phyloP scores from a whole-genome alignment of 2,113 vertebrate genomes.

The Paedocypris sp. region DNA sequence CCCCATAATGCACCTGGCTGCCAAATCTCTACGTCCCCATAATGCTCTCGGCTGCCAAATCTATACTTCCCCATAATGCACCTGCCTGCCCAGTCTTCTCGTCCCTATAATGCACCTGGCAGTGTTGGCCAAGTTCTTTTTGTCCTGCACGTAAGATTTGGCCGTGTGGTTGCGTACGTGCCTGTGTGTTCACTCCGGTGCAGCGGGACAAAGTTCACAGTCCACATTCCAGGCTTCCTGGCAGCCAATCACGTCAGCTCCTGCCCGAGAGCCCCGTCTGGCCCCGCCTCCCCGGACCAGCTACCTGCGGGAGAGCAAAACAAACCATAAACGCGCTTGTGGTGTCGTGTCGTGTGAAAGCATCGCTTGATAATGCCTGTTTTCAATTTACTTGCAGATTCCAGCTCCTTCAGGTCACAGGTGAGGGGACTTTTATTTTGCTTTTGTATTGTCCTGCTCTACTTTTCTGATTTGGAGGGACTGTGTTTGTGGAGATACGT shows the following conservation, averaged over 20 bases:
- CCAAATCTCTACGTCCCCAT: no score
- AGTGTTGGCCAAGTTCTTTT: no score
- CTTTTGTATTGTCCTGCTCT: not conserved
- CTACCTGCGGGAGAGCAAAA: constrained; percentile 53
- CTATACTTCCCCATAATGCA: no score
- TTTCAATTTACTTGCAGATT: constrained; percentile 84
- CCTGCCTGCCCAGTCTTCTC: no score
- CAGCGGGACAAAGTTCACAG: constrained; percentile 52
- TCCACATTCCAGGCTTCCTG: constrained; percentile 15
- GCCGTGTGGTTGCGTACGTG: no score
- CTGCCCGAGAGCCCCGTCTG: constrained; percentile 57
- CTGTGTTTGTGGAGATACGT: no score
- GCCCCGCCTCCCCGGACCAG: constrained; percentile 51
- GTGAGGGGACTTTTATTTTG: constrained; percentile 66
- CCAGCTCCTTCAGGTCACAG: constrained; percentile 70
- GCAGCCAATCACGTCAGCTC: constrained; percentile 62
- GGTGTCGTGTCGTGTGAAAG: constrained; percentile 1
- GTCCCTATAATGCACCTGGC: no score
- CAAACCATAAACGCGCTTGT: constrained; percentile 43
- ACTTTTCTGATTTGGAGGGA: no score
- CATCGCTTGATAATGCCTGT: constrained; percentile 56
- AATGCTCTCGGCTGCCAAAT: no score
- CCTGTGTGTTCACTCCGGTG: constrained; percentile 37
- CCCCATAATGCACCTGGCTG: no score
- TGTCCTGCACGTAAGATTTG: no score